Base-by-base conservation (phyloP, 2,113 vertebrate species). In the Cheirogaleus medius region DNA sequence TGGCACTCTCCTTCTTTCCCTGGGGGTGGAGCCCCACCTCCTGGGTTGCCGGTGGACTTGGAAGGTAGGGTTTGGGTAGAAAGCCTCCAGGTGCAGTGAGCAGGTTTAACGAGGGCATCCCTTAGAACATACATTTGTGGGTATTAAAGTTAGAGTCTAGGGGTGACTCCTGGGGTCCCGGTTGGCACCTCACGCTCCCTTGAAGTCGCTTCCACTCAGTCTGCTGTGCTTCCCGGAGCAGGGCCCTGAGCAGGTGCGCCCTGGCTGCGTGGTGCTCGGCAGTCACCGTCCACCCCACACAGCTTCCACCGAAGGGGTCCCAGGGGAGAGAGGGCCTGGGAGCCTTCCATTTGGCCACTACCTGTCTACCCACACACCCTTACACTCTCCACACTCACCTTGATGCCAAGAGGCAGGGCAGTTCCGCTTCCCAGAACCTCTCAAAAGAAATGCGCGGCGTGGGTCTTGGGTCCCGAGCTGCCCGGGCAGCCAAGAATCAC, bases 401-500 rank as follows among this genome's bases (percentile, higher is more conserved):
- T 91, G 49, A 74, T 74, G 44, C 82, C 66, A 54, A 6, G 82
- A 56, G 68, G 17, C 56, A 37, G 73, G 85, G 44, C 97, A 92
- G 52, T 80, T 44, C 29, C 77, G 78, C 21, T n/a, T 89, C 85
- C 90, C 60, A 23, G 39, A 69, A 87, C 76, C 39, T 94, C 44
- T 58, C 68, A 83, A 74, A 87, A 87, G 71, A n/a, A 82, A 47
- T 23, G 47, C 25, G 23, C 1, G 13, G 68, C 73, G 0, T 47
- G 21, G 95, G 52, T 91, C 77, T 77, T 68, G 71, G 32, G 80
- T 52, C 63, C 88, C 7, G 0, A 76, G 56, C 37, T 56, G 64
- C 93, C 71, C 39, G 71, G 52, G 89, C 90, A 84, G 85, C 87
- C 10, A 34, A 91, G 86, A 80, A 56, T 95, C 77, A 88, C 29